Conservation (phyloP, 1,140 invertebrate genomes). For the Ceratosolen fusciceps region DNA sequence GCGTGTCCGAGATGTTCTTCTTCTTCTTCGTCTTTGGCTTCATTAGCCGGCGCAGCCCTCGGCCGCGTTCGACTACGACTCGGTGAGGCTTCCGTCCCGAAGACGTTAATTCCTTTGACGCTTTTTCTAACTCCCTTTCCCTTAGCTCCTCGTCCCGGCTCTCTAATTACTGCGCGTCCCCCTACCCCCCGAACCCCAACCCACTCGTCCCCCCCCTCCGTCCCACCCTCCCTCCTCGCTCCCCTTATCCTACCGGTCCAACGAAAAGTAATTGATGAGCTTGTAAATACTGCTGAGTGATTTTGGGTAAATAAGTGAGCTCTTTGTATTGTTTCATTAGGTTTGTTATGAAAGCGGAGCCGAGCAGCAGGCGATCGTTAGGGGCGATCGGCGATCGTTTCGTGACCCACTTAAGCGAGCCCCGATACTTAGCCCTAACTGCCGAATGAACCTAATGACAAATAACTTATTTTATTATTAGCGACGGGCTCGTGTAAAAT, state of each 20-base stretch:
- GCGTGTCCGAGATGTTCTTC: slow-evolving; percentile 37
- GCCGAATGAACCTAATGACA: background rate
- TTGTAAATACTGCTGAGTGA: slow-evolving; percentile 12
- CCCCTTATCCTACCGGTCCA: too few relatives aligned
- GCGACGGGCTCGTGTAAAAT: background rate
- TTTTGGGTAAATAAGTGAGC: background rate
- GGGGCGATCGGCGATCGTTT: too few relatives aligned
- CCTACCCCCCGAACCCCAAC: too few relatives aligned
- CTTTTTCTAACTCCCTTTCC: background rate
- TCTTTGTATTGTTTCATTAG: background rate
- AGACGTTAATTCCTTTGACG: slow-evolving; percentile 9
- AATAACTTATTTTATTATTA: background rate
- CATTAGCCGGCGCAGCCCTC: slow-evolving; percentile 9
- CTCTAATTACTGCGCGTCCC: background rate
- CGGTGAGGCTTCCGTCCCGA: slow-evolving; percentile 1
- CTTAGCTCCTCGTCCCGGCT: background rate
- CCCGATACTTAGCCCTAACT: background rate
- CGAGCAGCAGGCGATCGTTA: background rate
- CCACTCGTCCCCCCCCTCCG: too few relatives aligned
- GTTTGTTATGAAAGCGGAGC: background rate
- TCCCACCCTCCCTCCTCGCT: too few relatives aligned
- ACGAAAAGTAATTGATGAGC: slow-evolving; percentile 7
- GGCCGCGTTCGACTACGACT: slow-evolving; percentile 5
- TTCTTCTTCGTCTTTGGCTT: too few relatives aligned
- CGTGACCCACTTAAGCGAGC: background rate